Conservation (phyloP, 2,113 vertebrate species). For the Pogona vitticeps region DNA sequence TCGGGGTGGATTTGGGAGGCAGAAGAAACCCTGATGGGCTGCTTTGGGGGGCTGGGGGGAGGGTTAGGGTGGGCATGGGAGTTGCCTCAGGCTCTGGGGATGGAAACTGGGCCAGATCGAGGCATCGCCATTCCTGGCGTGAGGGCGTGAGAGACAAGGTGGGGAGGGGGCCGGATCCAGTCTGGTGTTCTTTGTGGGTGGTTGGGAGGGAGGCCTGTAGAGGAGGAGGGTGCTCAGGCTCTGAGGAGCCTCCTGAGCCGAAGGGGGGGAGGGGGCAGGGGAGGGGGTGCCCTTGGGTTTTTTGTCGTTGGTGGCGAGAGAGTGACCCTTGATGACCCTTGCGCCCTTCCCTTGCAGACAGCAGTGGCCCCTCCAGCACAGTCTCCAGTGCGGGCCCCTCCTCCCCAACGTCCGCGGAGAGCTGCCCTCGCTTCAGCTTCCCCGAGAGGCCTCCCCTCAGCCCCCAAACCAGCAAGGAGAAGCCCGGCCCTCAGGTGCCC, state of each 20-base stretch:
- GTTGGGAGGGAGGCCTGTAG: too few species aligned
- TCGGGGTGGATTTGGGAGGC: background rate
- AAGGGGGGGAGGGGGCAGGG: too few species aligned
- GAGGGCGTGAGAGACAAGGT: too few species aligned
- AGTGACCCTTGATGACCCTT: background rate
- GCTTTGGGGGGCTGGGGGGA: background rate
- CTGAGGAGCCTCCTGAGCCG: too few species aligned
- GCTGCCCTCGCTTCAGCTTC: slow-evolving; percentile 88
- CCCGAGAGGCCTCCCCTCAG: slow-evolving; percentile 82
- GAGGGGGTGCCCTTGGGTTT: background rate
- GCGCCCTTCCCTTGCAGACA: slow-evolving; percentile 81
- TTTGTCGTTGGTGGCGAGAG: background rate
- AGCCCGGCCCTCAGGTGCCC: slow-evolving; percentile 11
- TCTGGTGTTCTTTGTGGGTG: too few species aligned
- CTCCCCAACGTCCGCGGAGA: slow-evolving; percentile 88
- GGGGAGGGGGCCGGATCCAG: too few species aligned
- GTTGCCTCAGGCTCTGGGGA: too few species aligned
- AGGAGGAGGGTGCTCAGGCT: too few species aligned
- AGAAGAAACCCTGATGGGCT: background rate
- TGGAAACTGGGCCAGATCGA: too few species aligned
- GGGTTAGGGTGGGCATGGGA: too few species aligned
- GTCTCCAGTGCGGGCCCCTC: slow-evolving; percentile 95
- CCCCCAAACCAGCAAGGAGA: slow-evolving; percentile 82
- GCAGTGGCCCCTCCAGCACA: slow-evolving; percentile 94
- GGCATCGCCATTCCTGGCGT: too few species aligned